Base-by-base conservation (phyloP, 2,797 vertebrate genomes). In the Sternarchorhynchus goeldii region DNA sequence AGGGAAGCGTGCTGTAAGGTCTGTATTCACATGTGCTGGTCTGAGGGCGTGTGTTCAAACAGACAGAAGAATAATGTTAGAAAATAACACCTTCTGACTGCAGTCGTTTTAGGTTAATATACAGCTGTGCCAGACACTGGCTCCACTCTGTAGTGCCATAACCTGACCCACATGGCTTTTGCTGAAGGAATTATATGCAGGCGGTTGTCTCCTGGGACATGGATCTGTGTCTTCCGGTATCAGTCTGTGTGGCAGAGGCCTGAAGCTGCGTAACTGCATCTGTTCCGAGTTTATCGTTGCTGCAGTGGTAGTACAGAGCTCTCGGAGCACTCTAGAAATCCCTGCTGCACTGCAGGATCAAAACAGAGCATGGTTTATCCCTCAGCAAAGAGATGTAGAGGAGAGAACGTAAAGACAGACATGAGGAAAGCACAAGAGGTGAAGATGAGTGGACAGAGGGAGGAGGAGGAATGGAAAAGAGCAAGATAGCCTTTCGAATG, bases 211-310 rank as follows among this genome's bases (percentile, higher is more conserved):
- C 39, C 36, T 18, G 57, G 63, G 4, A 73, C 21, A 58, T 7
- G 4, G 2, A 67, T 25, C 45, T 50, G 45, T 14, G 45, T 14
- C 45, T 50, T 50, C 68, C 62, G 58, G 71, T 4, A 5, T 45
- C 20, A 62, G 21, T 66, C 62, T 69, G 31, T 67, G 63, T 36
- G 53, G 56, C 57, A 34, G 17, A 41, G 56, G 56, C 45, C 62
- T 73, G 36, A 79, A 68, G 36, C 58, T 18, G 29, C 58, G 31
- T 50, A 39, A 77, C 34, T 50, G 45, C 45, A 6, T 53, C 65
- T 76, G 21, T 76, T 68, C 77, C 34, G 34, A 57, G 69, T 68
- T 74, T 56, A 71, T 71, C 55, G 17, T 74, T 58, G 73, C 41
- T 39, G 62, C 55, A 62, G 71, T 75, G n/a, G 36, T 55, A 31